A percentile compares a stretch with the other conserved stretches of the same genome.
Evolutionary conservation across 2,113 vertebrate species (phyloP).

Genomic region (Orientallactaga bullata): DNA sequence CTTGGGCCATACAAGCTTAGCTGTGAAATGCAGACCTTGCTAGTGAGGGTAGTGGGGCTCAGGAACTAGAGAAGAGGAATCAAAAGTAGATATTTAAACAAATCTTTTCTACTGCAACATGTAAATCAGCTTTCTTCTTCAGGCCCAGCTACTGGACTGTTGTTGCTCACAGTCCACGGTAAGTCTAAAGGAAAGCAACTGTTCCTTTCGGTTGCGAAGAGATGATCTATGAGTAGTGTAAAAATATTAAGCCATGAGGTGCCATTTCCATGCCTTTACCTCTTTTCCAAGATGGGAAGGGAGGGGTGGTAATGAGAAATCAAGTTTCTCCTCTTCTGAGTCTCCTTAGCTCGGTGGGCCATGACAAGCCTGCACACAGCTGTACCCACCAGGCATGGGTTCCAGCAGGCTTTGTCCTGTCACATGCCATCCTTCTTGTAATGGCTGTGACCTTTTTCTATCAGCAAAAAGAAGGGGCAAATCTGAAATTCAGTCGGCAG

Average conservation of each 20-base stretch:
- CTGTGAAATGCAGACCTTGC: neutral
- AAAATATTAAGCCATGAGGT: neutral
- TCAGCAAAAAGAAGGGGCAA: neutral
- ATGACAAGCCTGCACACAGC: neutral
- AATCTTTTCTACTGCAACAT: neutral
- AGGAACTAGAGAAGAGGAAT: neutral
- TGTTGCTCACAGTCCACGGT: neutral
- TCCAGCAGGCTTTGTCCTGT: neutral
- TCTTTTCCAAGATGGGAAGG: neutral
- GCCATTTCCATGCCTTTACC: neutral
- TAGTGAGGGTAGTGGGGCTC: neutral
- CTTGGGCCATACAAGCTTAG: neutral
- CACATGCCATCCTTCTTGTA: neutral
- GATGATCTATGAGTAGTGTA: too few species aligned
- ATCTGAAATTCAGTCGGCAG: neutral
- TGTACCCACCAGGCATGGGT: rapidly evolving
- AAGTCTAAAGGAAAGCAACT: neutral
- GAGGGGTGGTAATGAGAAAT: neutral
- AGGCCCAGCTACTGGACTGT: neutral
- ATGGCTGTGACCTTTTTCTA: neutral
- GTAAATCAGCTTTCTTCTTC: constrained; percentile 7
- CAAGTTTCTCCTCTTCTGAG: too few species aligned
- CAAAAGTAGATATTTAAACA: neutral
- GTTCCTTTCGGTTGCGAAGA: neutral
- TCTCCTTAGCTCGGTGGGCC: neutral